phyloP scores from a whole-genome alignment of 2,113 vertebrate genomes.

The Tautogolabrus adspersus region DNA sequence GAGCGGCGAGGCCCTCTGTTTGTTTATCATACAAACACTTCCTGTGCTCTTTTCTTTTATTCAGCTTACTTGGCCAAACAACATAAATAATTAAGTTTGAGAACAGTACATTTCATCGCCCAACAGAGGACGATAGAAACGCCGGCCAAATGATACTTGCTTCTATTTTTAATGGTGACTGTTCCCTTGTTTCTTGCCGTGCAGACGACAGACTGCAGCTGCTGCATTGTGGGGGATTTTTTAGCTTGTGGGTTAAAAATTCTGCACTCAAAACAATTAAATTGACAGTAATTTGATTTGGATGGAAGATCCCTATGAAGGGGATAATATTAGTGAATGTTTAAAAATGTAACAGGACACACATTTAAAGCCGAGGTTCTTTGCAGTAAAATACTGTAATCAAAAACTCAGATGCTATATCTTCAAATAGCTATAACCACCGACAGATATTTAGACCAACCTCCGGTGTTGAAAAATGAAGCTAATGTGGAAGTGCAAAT shows the following conservation, averaged over 20 bases:
- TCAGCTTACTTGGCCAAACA: constrained; percentile 50
- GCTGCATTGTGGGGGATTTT: constrained; percentile 21
- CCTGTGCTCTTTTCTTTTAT: constrained; percentile 21
- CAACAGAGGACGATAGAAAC: constrained; percentile 33
- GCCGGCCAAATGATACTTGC: constrained; percentile 19
- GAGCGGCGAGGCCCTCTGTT: constrained; percentile 38
- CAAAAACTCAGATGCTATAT: neutral
- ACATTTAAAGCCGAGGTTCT: neutral
- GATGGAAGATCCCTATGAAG: neutral
- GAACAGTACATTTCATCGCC: constrained; percentile 45
- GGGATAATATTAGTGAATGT: neutral
- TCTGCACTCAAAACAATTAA: neutral
- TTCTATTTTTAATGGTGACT: constrained; percentile 48
- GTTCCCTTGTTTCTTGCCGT: neutral
- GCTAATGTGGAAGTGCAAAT: too few relatives aligned
- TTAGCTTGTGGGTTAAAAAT: neutral
- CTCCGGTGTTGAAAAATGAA: too few relatives aligned
- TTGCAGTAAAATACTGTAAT: too few relatives aligned
- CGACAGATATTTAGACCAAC: too few relatives aligned
- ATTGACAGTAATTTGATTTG: neutral
- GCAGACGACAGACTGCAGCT: constrained; percentile 25
- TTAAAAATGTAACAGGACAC: neutral
- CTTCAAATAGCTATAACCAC: too few relatives aligned
- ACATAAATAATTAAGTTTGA: constrained; percentile 68
- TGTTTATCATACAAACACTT: constrained; percentile 53